A percentile compares a stretch with the other conserved stretches of the same genome.
phyloP scores from a whole-genome alignment of 2,113 vertebrate species.

The Clarias magur region DNA sequence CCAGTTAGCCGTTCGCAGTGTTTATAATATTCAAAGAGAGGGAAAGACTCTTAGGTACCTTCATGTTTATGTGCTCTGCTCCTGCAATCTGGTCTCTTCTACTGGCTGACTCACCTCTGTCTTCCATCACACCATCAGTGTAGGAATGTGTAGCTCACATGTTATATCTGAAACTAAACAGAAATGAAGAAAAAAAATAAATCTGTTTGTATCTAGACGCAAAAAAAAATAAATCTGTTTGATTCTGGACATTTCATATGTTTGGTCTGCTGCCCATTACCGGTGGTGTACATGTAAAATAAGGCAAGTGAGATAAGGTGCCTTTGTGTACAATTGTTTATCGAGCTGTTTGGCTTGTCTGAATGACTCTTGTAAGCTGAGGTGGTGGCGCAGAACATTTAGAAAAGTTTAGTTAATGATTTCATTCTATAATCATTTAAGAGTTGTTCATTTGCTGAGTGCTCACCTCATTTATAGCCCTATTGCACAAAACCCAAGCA shows the following conservation, averaged over 20 bases:
- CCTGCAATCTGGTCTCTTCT: conserved; percentile 26
- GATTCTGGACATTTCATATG: not conserved
- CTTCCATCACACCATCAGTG: conserved; percentile 38
- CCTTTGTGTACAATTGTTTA: not conserved
- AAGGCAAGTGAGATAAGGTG: not conserved
- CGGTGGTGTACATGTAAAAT: not conserved
- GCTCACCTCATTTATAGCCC: not conserved
- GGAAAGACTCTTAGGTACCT: not conserved
- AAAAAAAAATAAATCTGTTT: not conserved
- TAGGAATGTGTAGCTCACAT: not conserved
- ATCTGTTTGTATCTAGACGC: not conserved
- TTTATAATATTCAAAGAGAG: conserved; percentile 2
- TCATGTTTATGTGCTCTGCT: not conserved
- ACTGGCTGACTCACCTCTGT: conserved; percentile 58
- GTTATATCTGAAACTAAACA: conserved; percentile 4
- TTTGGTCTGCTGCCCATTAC: not conserved
- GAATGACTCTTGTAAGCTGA: conserved; percentile 1
- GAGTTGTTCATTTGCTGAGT: conserved; percentile 15
- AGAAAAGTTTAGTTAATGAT: conserved; percentile 24
- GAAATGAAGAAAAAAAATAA: not conserved
- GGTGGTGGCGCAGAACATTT: conserved; percentile 8
- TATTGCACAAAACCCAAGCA: not conserved
- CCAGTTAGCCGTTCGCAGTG: not conserved
- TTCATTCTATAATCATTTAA: not conserved
- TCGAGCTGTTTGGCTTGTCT: conserved; percentile 6